phyloP scores from a whole-genome alignment of 2,888 invertebrate genomes.

The Callyntrura guangdongensis region DNA sequence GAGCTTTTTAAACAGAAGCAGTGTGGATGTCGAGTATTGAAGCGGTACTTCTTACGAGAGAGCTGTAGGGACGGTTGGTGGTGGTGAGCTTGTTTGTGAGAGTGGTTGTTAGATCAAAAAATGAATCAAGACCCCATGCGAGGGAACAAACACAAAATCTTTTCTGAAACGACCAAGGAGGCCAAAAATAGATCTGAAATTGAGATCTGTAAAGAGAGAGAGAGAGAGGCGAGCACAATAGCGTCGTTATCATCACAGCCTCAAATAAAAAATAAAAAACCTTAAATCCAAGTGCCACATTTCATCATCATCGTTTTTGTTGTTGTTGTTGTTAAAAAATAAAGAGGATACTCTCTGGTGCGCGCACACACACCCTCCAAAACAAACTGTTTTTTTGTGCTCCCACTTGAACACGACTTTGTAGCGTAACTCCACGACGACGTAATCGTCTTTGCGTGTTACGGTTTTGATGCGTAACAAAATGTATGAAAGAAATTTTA shows the following conservation, averaged over 20 bases:
- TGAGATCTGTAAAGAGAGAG: background rate
- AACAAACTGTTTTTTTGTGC: background rate
- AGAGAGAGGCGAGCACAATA: background rate
- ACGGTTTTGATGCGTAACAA: too few species aligned
- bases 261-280: too few species aligned
- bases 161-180: background rate
- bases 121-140: constrained; percentile 63
- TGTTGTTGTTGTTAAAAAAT: background rate
- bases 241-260: background rate
- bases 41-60: background rate
- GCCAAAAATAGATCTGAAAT: constrained; percentile 57
- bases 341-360: background rate
- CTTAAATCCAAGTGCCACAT: background rate
- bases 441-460: too few species aligned
- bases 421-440: too few species aligned
- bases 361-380: background rate
- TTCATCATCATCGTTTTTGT: background rate
- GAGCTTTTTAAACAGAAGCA: too few species aligned
- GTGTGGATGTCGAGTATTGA: too few species aligned
- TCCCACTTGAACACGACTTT: too few species aligned
- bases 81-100: background rate
- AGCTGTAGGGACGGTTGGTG: background rate
- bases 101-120: constrained; percentile 42
- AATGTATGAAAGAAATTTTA: too few species aligned
- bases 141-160: too few species aligned